Evolutionary conservation across 2,113 vertebrate species (phyloP).

Genomic region (Tetraodon nigroviridis): DNA sequence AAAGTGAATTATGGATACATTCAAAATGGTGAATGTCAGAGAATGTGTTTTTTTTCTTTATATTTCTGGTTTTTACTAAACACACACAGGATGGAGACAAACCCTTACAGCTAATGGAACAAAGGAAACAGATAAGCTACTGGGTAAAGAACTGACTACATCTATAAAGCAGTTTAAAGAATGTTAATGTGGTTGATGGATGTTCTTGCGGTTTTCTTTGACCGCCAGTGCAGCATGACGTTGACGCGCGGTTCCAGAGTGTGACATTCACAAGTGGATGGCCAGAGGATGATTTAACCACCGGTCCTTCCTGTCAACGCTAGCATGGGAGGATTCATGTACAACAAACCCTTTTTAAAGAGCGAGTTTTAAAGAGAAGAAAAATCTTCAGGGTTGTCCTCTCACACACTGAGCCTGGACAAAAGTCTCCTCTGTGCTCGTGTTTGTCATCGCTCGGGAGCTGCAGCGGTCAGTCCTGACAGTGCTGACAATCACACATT

Average conservation of each 20-base stretch:
- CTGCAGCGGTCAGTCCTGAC: not conserved
- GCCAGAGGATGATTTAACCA: not conserved
- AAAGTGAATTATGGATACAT: too few relatives aligned
- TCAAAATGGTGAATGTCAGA: not conserved
- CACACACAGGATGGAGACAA: too few relatives aligned
- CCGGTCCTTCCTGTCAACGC: too few relatives aligned
- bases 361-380: not conserved
- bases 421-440: not conserved
- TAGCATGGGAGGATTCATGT: too few relatives aligned
- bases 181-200: too few relatives aligned
- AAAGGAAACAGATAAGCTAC: too few relatives aligned
- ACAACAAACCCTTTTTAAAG: not conserved
- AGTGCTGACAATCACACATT: slow-evolving; percentile 8
- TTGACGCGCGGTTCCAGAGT: not conserved
- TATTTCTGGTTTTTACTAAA: too few relatives aligned
- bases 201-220: not conserved
- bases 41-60: not conserved
- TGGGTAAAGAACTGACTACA: too few relatives aligned
- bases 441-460: not conserved
- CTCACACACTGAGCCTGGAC: not conserved
- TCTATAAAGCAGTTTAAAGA: too few relatives aligned
- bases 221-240: not conserved
- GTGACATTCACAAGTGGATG: not conserved
- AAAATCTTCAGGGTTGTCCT: not conserved
- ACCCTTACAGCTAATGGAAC: too few relatives aligned